These are phyloP conservation scores for Tonatia bakeri DNA, from an alignment of 2,113 vertebrate genomes.

Conservation along the genomic window DNA sequence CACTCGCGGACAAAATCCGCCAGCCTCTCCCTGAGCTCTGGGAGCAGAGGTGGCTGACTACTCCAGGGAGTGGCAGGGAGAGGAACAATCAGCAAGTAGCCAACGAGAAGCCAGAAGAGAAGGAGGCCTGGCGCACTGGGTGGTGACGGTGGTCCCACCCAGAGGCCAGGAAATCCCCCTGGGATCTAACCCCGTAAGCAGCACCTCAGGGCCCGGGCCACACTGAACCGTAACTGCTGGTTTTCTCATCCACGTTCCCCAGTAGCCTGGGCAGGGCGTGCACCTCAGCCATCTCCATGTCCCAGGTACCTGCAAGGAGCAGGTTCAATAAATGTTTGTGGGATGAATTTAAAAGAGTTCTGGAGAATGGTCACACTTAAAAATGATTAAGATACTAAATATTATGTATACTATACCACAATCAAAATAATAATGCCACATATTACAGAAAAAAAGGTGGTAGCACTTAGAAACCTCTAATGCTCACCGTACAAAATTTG, in stretches of 20 bases:
- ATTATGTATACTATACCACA: background rate
- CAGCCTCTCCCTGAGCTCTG: background rate
- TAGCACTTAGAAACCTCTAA: background rate
- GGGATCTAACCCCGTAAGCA: background rate
- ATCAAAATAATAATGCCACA: background rate
- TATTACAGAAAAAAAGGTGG: background rate
- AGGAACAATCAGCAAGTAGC: background rate
- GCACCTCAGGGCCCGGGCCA: too few species aligned
- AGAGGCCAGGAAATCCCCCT: accelerated
- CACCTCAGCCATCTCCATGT: background rate
- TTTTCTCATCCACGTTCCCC: background rate
- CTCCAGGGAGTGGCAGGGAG: background rate
- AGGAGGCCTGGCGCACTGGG: background rate
- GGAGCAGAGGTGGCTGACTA: background rate
- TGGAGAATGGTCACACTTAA: background rate
- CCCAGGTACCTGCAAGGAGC: background rate
- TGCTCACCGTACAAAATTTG: background rate
- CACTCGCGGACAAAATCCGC: background rate
- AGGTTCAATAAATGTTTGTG: background rate
- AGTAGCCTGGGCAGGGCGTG: background rate
- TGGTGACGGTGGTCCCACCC: too few species aligned
- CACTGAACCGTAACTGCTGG: background rate
- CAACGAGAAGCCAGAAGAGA: background rate
- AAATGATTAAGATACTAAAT: background rate
- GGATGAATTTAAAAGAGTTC: background rate